phyloP scores from a whole-genome alignment of 2,113 vertebrate species.

The Hippopotamus amphibius region DNA sequence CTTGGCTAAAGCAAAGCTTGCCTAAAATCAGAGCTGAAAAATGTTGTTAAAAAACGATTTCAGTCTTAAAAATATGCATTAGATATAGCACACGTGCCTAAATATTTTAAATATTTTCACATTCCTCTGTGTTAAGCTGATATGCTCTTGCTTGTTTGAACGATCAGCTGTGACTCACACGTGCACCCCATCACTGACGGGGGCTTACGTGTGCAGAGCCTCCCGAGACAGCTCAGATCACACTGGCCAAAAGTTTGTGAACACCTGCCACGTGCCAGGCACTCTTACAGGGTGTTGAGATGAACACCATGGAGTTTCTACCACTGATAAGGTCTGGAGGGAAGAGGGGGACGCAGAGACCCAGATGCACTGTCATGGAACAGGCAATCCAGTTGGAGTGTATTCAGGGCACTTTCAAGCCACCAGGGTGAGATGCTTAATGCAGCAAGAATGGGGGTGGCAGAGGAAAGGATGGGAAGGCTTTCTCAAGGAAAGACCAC shows the following conservation, averaged over 20 bases:
- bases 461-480: not conserved
- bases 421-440: not conserved
- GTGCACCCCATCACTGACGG: rapidly evolving
- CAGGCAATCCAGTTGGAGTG: not conserved
- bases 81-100: not conserved
- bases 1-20: not conserved
- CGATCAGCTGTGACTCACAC: not conserved
- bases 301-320: not conserved
- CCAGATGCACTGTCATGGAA: not conserved
- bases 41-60: not conserved
- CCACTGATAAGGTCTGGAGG: not conserved
- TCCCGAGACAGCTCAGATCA: not conserved
- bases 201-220: not conserved
- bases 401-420: not conserved
- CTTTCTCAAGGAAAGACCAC: not conserved
- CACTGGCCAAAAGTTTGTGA: not conserved
- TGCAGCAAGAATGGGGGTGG: rapidly evolving
- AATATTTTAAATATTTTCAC: not conserved
- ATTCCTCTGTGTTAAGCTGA: not conserved
- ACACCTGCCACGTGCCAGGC: not conserved
- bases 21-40: conserved; percentile 6
- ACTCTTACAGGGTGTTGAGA: not conserved
- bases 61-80: not conserved
- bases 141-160: not conserved
- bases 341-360: not conserved